phyloP scores from a whole-genome alignment of 2,888 invertebrate genomes.

The Lasius fuliginosus region DNA sequence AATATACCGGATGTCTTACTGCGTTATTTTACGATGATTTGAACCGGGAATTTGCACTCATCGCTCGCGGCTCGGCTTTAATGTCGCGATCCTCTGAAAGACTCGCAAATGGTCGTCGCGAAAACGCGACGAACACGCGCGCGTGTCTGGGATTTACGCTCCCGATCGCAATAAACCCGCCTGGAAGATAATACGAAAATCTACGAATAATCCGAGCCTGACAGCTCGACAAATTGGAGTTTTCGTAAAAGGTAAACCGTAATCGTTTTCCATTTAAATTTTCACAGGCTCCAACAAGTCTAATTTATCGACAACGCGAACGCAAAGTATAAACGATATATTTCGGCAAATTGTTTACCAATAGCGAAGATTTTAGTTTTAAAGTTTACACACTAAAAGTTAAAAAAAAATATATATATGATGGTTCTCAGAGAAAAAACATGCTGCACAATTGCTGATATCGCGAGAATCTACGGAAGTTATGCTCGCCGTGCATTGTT shows the following conservation, averaged over 20 bases:
- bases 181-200: constrained; percentile 36
- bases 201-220: constrained; percentile 35
- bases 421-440: neutral
- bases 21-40: neutral
- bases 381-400: neutral
- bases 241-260: neutral
- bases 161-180: constrained; percentile 17
- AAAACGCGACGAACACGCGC: constrained; percentile 13
- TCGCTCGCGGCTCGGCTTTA: neutral
- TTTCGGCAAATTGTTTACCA: neutral
- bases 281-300: neutral
- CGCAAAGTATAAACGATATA: neutral
- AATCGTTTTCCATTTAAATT: constrained; percentile 26
- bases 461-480: neutral
- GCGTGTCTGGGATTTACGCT: constrained; percentile 7
- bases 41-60: constrained; percentile 25
- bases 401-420: neutral
- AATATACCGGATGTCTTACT: neutral
- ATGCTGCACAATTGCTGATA: neutral
- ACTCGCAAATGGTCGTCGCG: constrained; percentile 7
- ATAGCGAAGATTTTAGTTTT: neutral
- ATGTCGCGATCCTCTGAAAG: constrained; percentile 9
- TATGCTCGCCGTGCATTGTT: neutral
- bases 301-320: constrained; percentile 1
- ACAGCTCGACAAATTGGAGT: constrained; percentile 27